Base-by-base conservation (phyloP, 2,888 invertebrate species). In the Nemapogon koenigi region DNA sequence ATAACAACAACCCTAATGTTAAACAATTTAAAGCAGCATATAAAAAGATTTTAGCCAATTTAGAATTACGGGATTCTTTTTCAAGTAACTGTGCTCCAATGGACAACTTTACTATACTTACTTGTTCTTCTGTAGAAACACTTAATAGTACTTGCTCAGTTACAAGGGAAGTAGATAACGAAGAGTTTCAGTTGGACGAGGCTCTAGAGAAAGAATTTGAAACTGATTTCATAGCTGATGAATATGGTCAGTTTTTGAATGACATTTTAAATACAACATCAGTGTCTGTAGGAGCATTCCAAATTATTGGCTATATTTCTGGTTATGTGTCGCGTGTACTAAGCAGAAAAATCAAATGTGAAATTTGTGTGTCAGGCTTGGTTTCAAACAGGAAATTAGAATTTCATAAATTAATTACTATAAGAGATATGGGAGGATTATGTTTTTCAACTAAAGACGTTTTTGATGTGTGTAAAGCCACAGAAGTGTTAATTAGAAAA, bases 391-490 rank as follows among this genome's bases (percentile, higher is more conserved):
- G n/a, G n/a, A 15, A 15, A 22, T 10, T 22, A 6, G 22, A 22
- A 22, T 22, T 22, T 10, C 22, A 22, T 10, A 22, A 22, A 22
- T 10, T 22, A 10, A 22, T 22, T 10, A 22, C 22, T 7, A 22
- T 22, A 7, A 22, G 10, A 22, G 22, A 22, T 22, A 22, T 22
- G 22, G 22, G 22, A 7, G 22, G 22, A 22, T 22, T 22, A 22
- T 6, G 6, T 7, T 22, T 22, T 22, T 10, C 22, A 22, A 22
- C 7, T 22, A 22, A 22, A 22, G 22, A 31, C n/a, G 31, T 31
- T 31, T 31, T 15, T 31, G 31, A 31, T 10, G 15, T 31, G n/a
- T 31, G 31, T 31, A 31, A 31, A 31, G 31, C 31, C 14, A 15
- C 31, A 31, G 31, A 31, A 16, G 16, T 31, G 14, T 31, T 31